A percentile compares a stretch with the other conserved stretches of the same genome.
Evolutionary conservation across 64 coral and sea anemone genomes (phyloP).

Genomic region (Pocillopora damicornis): DNA sequence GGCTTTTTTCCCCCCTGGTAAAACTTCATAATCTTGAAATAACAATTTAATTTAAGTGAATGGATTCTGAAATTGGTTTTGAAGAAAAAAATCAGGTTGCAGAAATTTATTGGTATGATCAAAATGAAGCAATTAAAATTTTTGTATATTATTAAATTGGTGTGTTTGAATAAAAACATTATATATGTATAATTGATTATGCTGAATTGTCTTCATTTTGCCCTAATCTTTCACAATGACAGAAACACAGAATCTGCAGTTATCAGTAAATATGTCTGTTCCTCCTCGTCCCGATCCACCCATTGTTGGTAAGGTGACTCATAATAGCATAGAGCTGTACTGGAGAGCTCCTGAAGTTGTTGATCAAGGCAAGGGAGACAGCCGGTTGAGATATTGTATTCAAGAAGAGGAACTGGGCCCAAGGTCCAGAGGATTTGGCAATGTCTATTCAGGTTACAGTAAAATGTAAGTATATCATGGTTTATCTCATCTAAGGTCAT

Average conservation of each 20-base stretch:
- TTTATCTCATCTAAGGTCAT: neutral
- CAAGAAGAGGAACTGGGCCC: conserved; percentile 86
- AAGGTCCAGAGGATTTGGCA: conserved; percentile 86
- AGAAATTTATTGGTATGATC: too few relatives aligned
- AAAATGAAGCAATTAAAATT: too few relatives aligned
- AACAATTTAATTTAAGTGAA: too few relatives aligned
- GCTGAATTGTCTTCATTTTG: too few relatives aligned
- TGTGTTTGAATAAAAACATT: too few relatives aligned
- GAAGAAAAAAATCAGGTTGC: too few relatives aligned
- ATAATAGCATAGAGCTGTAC: conserved; percentile 95
- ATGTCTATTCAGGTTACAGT: conserved; percentile 92
- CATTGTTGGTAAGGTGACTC: conserved; percentile 93
- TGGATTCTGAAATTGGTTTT: too few relatives aligned
- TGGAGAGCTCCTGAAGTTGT: conserved; percentile 64
- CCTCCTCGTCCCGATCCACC: conserved; percentile 80
- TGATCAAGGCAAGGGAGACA: conserved; percentile 53
- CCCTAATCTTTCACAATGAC: too few relatives aligned
- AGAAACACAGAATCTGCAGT: neutral
- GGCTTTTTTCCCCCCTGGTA: too few relatives aligned
- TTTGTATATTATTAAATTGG: too few relatives aligned
- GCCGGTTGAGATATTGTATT: conserved; percentile 63
- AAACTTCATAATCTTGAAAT: too few relatives aligned
- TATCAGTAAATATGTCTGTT: conserved; percentile 46
- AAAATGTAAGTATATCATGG: neutral
- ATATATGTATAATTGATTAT: too few relatives aligned